phyloP scores from a whole-genome alignment of 1,140 invertebrate genomes.

The Hypsibius dujardini region DNA sequence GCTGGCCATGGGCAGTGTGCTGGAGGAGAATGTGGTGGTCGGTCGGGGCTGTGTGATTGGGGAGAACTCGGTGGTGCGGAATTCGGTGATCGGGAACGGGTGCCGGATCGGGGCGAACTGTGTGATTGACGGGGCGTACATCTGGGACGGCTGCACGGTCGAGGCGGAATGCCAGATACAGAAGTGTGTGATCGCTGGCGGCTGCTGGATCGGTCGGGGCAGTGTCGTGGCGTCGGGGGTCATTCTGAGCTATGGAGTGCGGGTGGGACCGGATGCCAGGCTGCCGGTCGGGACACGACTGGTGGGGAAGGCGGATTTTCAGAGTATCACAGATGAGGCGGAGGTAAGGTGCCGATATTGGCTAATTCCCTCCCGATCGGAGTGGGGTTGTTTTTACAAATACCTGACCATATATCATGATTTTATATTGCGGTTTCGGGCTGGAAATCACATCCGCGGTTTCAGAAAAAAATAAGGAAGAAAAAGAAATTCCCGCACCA shows the following conservation, averaged over 20 bases:
- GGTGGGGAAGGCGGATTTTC: background rate
- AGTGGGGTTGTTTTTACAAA: too few species aligned
- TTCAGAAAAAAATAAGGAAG: too few species aligned
- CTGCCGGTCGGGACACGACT: background rate
- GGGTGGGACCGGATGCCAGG: constrained; percentile 15
- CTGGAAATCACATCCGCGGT: too few species aligned
- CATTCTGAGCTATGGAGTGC: constrained; percentile 18
- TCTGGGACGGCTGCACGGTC: constrained; percentile 54
- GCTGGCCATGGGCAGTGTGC: constrained; percentile 40
- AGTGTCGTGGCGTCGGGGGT: background rate
- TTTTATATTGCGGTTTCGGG: too few species aligned
- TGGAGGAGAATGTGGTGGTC: constrained; percentile 46
- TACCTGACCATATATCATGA: too few species aligned
- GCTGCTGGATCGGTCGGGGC: constrained; percentile 29
- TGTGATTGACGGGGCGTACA: constrained; percentile 47
- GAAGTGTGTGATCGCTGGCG: constrained; percentile 45
- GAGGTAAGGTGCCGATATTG: too few species aligned
- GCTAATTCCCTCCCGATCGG: too few species aligned
- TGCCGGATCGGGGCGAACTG: constrained; percentile 63
- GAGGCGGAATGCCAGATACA: constrained; percentile 49
- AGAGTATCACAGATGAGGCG: too few species aligned
- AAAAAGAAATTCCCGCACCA: too few species aligned
- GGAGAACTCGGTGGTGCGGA: constrained; percentile 43
- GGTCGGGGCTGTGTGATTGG: constrained; percentile 39
- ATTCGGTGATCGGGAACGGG: constrained; percentile 58